Base-by-base conservation (phyloP, 2,797 vertebrate species). In the Lutjanus campechanus region DNA sequence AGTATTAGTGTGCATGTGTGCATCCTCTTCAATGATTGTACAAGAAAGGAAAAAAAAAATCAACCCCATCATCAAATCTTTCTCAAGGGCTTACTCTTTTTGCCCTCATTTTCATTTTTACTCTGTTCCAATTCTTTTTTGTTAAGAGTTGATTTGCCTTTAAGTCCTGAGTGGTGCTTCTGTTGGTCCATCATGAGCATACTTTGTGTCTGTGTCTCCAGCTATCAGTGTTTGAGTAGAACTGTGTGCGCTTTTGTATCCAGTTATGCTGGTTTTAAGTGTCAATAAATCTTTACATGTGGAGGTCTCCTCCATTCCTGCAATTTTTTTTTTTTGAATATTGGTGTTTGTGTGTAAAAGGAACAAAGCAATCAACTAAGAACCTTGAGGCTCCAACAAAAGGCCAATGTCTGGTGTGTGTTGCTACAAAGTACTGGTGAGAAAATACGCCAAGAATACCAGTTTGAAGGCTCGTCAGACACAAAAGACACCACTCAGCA, bases 41-140 rank as follows among this genome's bases (percentile, higher is more conserved):
- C 55, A 50, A 81, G 44, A 77, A 63, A 43, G 17, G 16, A 19
- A 41, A 64, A 78, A 74, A 47, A 51, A 64, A 78, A 74, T 62
- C 59, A 55, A 47, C 54, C 60, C 22, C 74, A 72, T 73, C 73
- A 79, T 82, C 80, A 86, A 58, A 77, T 86, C 69, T 76, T 76
- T 82, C 75, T 67, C 66, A 51, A 56, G 19, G 51, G 47, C 72
- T 55, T 16, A 15, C 44, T 72, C 44, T 63, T 55, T 61, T 56
- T 36, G 41, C 20, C 47, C 25, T 47, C 22, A 16, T 67, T 50
- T 19, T 36, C 13, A 61, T 22, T 40, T 74, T 55, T 12, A 25
- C 63, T 66, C 41, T 40, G 25, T 44, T 77, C 53, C 64, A 47
- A 72, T 69, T 61, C 36, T 49, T 68, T 22, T 63, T 11, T 5